Base-by-base conservation (phyloP, 53 echinoderm and acorn worm genomes). In the Echinometra lucunter region DNA sequence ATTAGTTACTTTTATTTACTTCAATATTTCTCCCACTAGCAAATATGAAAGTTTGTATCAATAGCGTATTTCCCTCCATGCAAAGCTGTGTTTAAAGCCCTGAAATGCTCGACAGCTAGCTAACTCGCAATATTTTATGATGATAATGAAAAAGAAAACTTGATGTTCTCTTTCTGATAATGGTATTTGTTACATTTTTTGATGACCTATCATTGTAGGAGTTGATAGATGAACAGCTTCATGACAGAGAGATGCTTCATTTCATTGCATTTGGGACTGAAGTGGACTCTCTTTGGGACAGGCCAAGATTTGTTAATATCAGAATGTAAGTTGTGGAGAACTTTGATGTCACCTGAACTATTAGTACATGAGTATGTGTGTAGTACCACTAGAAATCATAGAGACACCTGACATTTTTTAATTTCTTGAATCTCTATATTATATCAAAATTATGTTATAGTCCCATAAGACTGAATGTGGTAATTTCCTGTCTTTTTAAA, bases 211-310 rank as follows among this genome's bases (percentile, higher is more conserved):
- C 66, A 78, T 4, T 95, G 19, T 88, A 99, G 99, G 96, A 96
- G 74, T 83, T 98, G 93, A 99, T 99, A 69, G 99, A 99, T 92
- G 99, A 99, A 90, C 99, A 99, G 88, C 96, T 99, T 1, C 99
- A 99, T 88, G 93, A 97, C 87, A 95, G 96, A 74, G 99, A 99
- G 95, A 99, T 98, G 97, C 91, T 99, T 11, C 97, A 99, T 90
- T 95, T 99, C 58, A 91, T 97, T 70, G 96, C 99, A 28, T 98
- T 99, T 96, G 98, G 98, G 15, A 98, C 99, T 0, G 95, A 97
- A 4, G 93, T 96, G 30, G 97, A 96, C 42, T 57, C 98, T 18
- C 94, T 97, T 16, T 99, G 99, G 99, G 96, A 95, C 58, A 89
- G 96, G 56, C 98, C 99, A 11, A 96, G 98, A 96, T 99, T 97